Conservation (phyloP, 1,140 invertebrate genomes). For the Condylostylus longicornis region DNA sequence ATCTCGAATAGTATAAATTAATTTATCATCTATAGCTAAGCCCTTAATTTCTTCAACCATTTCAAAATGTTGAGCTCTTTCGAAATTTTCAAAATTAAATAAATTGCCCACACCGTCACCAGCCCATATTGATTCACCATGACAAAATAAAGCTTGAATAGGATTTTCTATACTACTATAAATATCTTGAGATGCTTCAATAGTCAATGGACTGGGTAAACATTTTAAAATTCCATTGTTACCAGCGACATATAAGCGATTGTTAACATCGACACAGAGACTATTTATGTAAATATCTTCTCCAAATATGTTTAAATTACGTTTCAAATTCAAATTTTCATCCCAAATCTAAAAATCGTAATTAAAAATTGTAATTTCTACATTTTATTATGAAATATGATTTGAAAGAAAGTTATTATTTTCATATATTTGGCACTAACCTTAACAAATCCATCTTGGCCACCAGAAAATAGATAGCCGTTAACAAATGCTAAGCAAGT, state of each 20-base stretch:
- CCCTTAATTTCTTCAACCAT: conserved; percentile 29
- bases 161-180: no score
- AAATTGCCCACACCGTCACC: conserved; percentile 30
- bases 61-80: conserved; percentile 28
- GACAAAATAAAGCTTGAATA: conserved; percentile 25
- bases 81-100: conserved; percentile 26
- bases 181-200: no score
- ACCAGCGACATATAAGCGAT: no score
- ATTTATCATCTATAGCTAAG: conserved; percentile 19
- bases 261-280: no score
- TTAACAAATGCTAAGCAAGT: conserved; percentile 19
- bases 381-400: no score
- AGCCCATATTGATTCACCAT: conserved; percentile 20
- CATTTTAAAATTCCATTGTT: no score
- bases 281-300: no score
- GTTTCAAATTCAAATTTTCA: conserved; percentile 15
- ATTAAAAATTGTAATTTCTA: no score
- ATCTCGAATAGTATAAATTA: conserved; percentile 26
- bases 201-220: no score
- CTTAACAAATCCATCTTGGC: conserved; percentile 29
- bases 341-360: conserved; percentile 15
- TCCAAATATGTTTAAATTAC: no score
- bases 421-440: no score
- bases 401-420: no score
- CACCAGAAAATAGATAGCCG: conserved; percentile 25